Percentiles rank a stretch among this genome's conserved stretches.
Conservation (phyloP, 2,888 invertebrate genomes). For the Caenorhabditis imperialis region DNA sequence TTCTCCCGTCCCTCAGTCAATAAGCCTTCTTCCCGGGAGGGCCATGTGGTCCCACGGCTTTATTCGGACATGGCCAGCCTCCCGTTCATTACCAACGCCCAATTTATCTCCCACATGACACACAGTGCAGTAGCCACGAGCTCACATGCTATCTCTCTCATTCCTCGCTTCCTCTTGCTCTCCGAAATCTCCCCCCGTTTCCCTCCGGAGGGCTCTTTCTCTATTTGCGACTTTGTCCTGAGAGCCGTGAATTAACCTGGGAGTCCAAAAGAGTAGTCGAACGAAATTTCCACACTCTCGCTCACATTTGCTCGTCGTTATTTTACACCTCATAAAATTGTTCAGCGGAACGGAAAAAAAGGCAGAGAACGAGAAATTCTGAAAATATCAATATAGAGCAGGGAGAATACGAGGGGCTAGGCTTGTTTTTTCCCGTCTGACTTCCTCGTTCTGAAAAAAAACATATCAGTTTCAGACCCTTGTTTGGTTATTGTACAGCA, state of each 20-base stretch:
- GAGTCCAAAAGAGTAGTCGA: constrained; percentile 5
- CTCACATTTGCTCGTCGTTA: neutral
- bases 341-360: constrained; percentile 9
- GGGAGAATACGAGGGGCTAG: constrained; percentile 3
- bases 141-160: constrained; percentile 24
- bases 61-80: constrained; percentile 40
- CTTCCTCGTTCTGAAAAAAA: constrained; percentile 2
- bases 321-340: neutral
- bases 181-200: neutral
- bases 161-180: constrained; percentile 3
- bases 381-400: constrained; percentile 13
- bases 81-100: constrained; percentile 31
- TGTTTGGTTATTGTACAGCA: constrained; percentile 12
- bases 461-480: constrained; percentile 13
- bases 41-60: constrained; percentile 19
- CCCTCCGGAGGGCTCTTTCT: constrained; percentile 8
- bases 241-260: constrained; percentile 10
- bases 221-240: constrained; percentile 23
- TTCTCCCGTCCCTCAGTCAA: neutral
- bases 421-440: constrained; percentile 13
- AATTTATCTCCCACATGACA: constrained; percentile 20
- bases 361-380: constrained; percentile 1
- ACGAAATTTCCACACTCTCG: constrained; percentile 24
- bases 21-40: constrained; percentile 11
- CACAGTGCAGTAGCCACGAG: constrained; percentile 34